These are phyloP conservation scores for Megaleporinus macrocephalus DNA, from an alignment of 2,113 vertebrate genomes.

Conservation along the genomic window DNA sequence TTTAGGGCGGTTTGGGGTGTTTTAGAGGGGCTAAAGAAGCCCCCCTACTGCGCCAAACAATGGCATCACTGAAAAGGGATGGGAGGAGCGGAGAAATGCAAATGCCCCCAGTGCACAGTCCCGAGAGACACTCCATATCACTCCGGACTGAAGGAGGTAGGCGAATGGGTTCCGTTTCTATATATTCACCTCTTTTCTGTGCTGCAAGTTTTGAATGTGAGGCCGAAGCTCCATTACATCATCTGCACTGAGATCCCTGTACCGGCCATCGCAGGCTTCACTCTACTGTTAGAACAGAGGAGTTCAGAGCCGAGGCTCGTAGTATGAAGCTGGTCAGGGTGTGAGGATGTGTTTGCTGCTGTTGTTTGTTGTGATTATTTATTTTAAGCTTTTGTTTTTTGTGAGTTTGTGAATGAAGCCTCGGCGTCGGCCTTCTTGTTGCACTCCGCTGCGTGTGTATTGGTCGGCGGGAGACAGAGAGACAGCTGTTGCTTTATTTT, in stretches of 20 bases:
- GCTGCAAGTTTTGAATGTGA: not conserved
- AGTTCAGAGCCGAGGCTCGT: no score
- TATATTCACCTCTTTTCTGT: not conserved
- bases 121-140: conserved; percentile 63
- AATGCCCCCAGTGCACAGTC: conserved; percentile 73
- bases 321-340: not conserved
- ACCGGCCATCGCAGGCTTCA: not conserved
- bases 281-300: no score
- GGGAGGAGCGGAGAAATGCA: conserved; percentile 80
- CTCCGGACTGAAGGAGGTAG: conserved; percentile 26
- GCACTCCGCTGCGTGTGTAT: conserved; percentile 53
- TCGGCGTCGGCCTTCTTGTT: no score
- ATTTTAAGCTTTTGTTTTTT: not conserved
- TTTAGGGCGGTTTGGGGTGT: not conserved
- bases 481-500: conserved; percentile 61
- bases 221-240: not conserved
- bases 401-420: not conserved
- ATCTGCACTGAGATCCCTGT: no score
- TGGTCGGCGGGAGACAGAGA: conserved; percentile 11
- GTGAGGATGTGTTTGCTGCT: not conserved
- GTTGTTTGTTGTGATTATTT: no score
- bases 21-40: conserved; percentile 70
- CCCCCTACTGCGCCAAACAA: conserved; percentile 78
- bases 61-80: conserved; percentile 76
- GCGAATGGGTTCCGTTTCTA: conserved; percentile 28